Percentiles rank a stretch among this genome's conserved stretches.
Evolutionary conservation across 2,888 invertebrate genomes (phyloP).

Genomic region (Deilephila elpenor): DNA sequence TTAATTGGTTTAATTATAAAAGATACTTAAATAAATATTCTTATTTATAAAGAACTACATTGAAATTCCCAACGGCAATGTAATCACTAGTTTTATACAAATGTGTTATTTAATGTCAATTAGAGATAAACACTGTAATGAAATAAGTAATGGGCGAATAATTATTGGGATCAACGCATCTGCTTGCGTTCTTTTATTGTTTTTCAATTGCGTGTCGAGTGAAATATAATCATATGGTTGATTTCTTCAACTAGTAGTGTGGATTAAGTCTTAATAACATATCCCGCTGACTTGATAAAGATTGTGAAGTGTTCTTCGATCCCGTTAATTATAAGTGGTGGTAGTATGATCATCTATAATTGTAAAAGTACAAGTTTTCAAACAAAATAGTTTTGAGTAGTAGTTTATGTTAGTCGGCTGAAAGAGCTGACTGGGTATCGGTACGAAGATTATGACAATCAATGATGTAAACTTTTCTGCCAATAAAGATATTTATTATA

Average conservation of each 20-base stretch:
- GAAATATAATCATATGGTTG: slow-evolving; percentile 4
- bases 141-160: slow-evolving; percentile 11
- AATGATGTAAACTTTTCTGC: too few species aligned
- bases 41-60: not conserved
- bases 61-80: not conserved
- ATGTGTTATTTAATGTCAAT: slow-evolving; percentile 22
- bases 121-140: slow-evolving; percentile 9
- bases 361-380: too few species aligned
- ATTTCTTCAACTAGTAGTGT: not conserved
- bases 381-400: too few species aligned
- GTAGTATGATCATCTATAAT: too few species aligned
- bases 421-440: too few species aligned
- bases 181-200: slow-evolving; percentile 4
- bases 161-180: slow-evolving; percentile 14
- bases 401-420: too few species aligned
- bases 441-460: too few species aligned
- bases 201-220: not conserved
- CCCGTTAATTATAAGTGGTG: too few species aligned
- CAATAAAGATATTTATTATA: too few species aligned
- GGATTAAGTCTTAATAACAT: not conserved
- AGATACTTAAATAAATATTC: not conserved
- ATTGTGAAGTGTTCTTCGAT: too few species aligned
- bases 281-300: too few species aligned
- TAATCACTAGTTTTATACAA: not conserved
- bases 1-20: not conserved